These are phyloP conservation scores for Anneissia japonica DNA, from an alignment of 35 echinoderm and acorn worm genomes.

Conservation along the genomic window DNA sequence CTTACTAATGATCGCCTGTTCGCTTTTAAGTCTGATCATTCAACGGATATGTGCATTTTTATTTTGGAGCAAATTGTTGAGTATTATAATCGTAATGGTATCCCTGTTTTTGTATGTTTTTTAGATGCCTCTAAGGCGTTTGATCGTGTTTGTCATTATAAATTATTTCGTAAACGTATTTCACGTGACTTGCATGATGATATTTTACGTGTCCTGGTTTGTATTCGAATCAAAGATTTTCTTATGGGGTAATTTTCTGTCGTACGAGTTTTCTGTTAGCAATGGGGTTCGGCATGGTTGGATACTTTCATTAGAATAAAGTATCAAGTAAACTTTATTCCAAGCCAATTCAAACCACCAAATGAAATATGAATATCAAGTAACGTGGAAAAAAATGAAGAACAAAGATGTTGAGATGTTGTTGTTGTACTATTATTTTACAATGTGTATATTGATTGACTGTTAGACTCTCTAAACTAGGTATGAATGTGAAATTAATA, in stretches of 20 bases:
- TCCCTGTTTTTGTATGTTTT: background rate
- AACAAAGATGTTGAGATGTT: too few species aligned
- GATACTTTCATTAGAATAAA: background rate
- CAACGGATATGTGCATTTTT: background rate
- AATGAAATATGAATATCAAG: too few species aligned
- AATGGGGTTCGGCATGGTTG: background rate
- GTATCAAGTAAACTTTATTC: too few species aligned
- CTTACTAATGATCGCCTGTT: background rate
- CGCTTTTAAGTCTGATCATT: background rate
- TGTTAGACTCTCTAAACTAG: background rate
- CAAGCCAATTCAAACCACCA: too few species aligned
- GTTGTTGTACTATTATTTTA: background rate
- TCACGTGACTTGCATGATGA: background rate
- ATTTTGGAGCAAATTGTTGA: background rate
- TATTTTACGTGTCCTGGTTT: background rate
- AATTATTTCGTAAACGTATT: background rate
- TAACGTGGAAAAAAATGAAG: too few species aligned
- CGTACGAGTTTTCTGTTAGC: background rate
- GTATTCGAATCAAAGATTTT: background rate
- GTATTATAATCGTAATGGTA: background rate
- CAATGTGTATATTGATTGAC: background rate
- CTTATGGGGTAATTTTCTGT: background rate
- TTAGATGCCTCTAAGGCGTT: background rate
- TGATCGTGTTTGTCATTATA: constrained; percentile 1
- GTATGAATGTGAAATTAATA: background rate